phyloP scores from a whole-genome alignment of 2,797 vertebrate genomes.

The Clarias platycephalus region DNA sequence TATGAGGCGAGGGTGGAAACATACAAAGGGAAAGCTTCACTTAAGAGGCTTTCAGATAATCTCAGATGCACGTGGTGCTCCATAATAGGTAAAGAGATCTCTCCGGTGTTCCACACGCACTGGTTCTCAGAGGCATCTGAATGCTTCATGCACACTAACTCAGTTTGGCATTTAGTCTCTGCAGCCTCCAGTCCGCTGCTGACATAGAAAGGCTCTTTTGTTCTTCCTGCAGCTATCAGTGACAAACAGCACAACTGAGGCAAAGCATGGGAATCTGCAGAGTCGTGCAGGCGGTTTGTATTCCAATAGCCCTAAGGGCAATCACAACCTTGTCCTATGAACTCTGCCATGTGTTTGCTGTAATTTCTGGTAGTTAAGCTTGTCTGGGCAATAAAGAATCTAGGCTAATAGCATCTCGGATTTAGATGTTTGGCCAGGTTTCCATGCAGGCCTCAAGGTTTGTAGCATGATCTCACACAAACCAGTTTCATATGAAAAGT shows the following conservation, averaged over 20 bases:
- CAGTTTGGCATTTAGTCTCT: slow-evolving; percentile 35
- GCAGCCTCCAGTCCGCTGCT: slow-evolving; percentile 36
- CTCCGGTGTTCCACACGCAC: slow-evolving; percentile 18
- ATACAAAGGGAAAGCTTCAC: slow-evolving; percentile 26
- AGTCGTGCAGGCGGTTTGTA: neutral
- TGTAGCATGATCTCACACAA: neutral
- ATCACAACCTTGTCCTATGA: slow-evolving; percentile 11
- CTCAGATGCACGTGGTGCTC: slow-evolving; percentile 18
- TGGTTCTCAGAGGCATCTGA: slow-evolving; percentile 30
- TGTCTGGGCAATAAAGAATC: neutral
- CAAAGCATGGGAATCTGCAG: slow-evolving; percentile 22
- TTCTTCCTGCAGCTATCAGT: slow-evolving; percentile 45
- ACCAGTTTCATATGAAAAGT: neutral
- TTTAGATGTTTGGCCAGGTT: neutral
- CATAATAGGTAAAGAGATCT: slow-evolving; percentile 29
- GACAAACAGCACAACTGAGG: slow-evolving; percentile 43
- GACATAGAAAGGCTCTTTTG: slow-evolving; percentile 50
- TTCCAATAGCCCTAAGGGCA: slow-evolving; percentile 9
- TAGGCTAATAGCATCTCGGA: neutral
- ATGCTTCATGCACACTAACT: slow-evolving; percentile 38
- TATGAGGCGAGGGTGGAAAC: slow-evolving; percentile 10
- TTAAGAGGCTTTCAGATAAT: slow-evolving; percentile 36
- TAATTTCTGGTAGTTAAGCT: slow-evolving; percentile 9
- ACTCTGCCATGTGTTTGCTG: neutral
- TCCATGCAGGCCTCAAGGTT: neutral